Evolutionary conservation across 2,888 invertebrate species (phyloP), one percentile per base, ranked within the genome.

Genomic region (Drosophila dives): DNA sequence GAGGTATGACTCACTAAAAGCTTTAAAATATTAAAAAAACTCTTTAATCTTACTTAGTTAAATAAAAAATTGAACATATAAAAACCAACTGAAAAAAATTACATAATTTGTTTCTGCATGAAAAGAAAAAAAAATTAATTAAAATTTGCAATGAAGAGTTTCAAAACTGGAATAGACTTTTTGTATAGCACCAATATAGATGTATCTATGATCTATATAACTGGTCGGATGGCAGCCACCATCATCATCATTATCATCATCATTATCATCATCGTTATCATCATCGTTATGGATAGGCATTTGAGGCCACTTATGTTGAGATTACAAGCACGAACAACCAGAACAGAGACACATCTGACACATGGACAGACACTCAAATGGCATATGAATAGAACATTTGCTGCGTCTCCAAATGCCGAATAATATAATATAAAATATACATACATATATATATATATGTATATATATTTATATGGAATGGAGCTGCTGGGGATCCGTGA

Each of bases 221-320:
- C 53, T 58, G 73, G 36, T 59, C 36, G 36, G 33, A n/a, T 66
- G 67, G 80, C 84, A 75, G 64, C 63, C 83, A 62, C 80, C 34
- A 53, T 48, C 11, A 65, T 76, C 23, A 77, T 77, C 56, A 69
- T 68, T 71, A 53, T 66, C 17, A 36, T 17, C 2, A 15, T 15
- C 15, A 38, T 3, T 3, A 20, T 20, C 12, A 42, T 20, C 20
- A 12, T 20, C 71, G 70, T 70, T 58, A 59, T 59, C 34, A 59
- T 68, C 32, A 77, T 77, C 60, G 72, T 76, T 79, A 51, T 66
- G 68, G 55, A 77, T 72, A 75, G 78, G 79, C 82, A 75, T 71
- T 63, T 85, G 72, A 69, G 84, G 83, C 90, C 90, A 83, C 90
- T 83, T 83, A 87, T 67, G 83, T 61, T 53, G 70, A 84, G 78